These are phyloP conservation scores for Euleptes europaea DNA, from an alignment of 2,113 vertebrate species.

Conservation along the genomic window DNA sequence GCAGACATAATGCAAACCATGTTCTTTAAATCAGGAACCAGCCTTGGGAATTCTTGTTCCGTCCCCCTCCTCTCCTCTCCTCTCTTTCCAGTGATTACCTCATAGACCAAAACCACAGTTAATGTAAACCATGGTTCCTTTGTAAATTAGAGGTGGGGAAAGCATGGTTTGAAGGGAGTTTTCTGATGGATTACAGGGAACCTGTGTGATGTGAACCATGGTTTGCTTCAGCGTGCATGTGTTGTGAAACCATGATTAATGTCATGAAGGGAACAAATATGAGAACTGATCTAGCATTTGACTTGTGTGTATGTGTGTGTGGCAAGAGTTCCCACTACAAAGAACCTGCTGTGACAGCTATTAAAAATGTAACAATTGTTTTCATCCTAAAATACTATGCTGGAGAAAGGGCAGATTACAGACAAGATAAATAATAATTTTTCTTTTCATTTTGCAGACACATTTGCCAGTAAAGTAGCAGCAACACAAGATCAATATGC, in stretches of 20 bases:
- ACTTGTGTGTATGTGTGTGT: neutral
- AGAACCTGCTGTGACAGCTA: neutral
- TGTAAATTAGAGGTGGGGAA: neutral
- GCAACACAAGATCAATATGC: constrained; percentile 96
- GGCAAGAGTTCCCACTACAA: neutral
- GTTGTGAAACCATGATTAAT: neutral
- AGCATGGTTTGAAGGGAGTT: neutral
- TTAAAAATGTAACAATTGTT: neutral
- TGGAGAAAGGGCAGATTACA: neutral
- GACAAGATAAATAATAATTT: neutral
- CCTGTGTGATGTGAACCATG: neutral
- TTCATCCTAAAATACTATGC: neutral
- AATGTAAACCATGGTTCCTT: neutral
- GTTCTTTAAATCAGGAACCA: neutral
- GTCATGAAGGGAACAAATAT: neutral
- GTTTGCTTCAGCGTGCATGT: neutral
- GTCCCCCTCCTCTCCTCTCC: neutral
- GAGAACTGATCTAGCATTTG: neutral
- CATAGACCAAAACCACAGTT: neutral
- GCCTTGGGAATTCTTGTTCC: neutral
- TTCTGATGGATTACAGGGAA: neutral
- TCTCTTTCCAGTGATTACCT: neutral
- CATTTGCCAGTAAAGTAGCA: constrained; percentile 95
- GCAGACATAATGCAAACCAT: neutral
- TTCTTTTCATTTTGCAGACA: constrained; percentile 79